Conservation (phyloP, 2,797 vertebrate genomes). For the Leucoraja ocellata region DNA sequence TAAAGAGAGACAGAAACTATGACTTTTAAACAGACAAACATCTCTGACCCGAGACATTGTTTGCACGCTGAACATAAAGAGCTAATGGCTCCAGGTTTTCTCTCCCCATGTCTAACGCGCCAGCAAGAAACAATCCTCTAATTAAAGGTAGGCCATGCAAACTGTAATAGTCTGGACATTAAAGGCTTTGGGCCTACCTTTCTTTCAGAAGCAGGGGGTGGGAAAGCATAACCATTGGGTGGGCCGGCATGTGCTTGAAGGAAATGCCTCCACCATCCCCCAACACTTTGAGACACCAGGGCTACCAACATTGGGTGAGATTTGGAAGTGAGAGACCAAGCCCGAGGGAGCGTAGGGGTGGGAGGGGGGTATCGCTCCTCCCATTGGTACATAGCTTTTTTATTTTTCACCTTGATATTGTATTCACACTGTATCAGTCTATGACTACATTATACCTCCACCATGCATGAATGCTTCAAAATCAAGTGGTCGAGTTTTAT, state of each 20-base stretch:
- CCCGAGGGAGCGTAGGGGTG: no score
- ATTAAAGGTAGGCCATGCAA: not conserved
- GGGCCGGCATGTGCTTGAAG: constrained; percentile 54
- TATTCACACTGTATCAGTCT: no score
- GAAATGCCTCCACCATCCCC: constrained; percentile 56
- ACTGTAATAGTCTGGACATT: not conserved
- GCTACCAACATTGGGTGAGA: no score
- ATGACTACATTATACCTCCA: no score
- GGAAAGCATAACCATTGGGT: constrained; percentile 32
- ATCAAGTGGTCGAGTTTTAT: no score
- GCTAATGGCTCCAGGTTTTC: not conserved
- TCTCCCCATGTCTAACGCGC: not conserved
- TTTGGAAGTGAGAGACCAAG: no score
- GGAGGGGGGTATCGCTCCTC: no score
- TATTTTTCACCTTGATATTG: no score
- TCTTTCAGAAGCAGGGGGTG: not conserved
- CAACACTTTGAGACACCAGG: constrained; percentile 49
- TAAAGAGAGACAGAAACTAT: not conserved
- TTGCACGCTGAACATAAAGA: not conserved
- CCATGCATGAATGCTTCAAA: no score
- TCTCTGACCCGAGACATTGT: not conserved
- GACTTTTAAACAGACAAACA: no score
- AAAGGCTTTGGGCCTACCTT: constrained; percentile 8
- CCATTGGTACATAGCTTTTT: no score
- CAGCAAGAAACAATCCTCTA: not conserved